Evolutionary conservation across 2,113 vertebrate species (phyloP), one percentile per base, ranked within the genome.

Genomic region (Aix galericulata): DNA sequence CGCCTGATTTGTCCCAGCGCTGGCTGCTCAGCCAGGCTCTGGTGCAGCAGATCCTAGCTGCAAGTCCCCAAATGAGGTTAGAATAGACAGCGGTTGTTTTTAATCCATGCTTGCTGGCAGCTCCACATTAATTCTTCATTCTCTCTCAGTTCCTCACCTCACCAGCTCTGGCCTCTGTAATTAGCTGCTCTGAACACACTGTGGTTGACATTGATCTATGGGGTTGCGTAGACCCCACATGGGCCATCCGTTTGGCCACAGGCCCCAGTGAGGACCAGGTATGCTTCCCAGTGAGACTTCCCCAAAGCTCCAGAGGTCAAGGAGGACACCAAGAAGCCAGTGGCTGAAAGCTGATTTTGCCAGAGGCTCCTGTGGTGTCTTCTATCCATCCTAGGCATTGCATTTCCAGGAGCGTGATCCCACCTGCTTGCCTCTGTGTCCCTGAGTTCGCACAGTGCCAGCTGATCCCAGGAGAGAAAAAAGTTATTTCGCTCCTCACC

Each of bases 1-100:
- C 46, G 83, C 29, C 31, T 94, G 79, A 96, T 92, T 94, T 96
- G 92, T 85, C 83, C 68, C 78, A 76, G 29, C n/a, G 56, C 86
- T 96, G 60, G 42, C 82, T 95, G 53, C 62, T 71, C 79, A 90
- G 87, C 60, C 62, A 89, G 74, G 34, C 77, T 94, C 34, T 88
- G 73, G 86, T 14, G 2, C 9, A 11, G 71, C 85, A 79, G 46
- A 82, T 89, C 60, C 67, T 83, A 81, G 48, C 53, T 78, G 62
- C 91, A 55, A 59, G 63, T 94, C 82, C 36, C 46, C 44, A 56
- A 6, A 80, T 87, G 40, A 94, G 68, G 63, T 22, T 86, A 78
- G 80, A 94, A 68, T 56, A 93, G 76, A 38, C 56, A 87, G 26
- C 6, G 7, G 27, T 86, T 94, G 77, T 3, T 88, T 94, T 93